Base-by-base conservation (phyloP, 2,113 vertebrate species). In the Equus przewalskii region DNA sequence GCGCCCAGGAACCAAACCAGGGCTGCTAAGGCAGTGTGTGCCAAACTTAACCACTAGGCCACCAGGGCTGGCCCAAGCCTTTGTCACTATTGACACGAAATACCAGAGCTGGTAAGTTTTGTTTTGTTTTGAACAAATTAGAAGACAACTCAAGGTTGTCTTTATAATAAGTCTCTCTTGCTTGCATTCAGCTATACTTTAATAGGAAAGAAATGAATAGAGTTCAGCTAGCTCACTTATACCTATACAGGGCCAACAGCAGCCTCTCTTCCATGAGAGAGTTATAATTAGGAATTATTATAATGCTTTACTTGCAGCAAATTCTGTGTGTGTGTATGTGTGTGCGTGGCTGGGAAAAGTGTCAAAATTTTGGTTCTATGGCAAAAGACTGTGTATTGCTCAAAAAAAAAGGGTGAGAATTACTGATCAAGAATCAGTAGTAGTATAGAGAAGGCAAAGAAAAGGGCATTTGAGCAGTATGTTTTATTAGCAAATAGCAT, bases 111-210 rank as follows among this genome's bases (percentile, higher is more conserved):
- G 18, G 65, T 81, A 73, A 97, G 72, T 46, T 73, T 67, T 89
- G n/a, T 82, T 96, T 89, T 95, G 75, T 78, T 91, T 65, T 84
- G 41, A 97, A 94, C 78, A 95, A 96, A 91, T 33, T 51, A 41
- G 87, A 46, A 91, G 33, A 75, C 33, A 76, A 72, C 78, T 96
- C 75, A 95, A 90, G 92, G 54, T 22, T 82, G 82, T 96, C 75
- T 94, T 87, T 81, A 85, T 19, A n/a, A 6, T 64, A 70, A 89
- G 85, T 87, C 54, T 79, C 73, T 65, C 62, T 96, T 28, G 6
- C 56, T 62, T 83, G 87, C 54, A 67, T 81, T 95, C n/a, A 62
- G 54, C 64, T 86, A 46, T 75, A 44, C 70, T 76, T 91, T 80
- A 75, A 33, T 14, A 82, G 33, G 14, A 85, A 67, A 89, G 28